Percentiles rank a stretch among this genome's conserved stretches.
Conservation (phyloP, 2,797 vertebrate genomes). For the Epinephelus malabaricus region DNA sequence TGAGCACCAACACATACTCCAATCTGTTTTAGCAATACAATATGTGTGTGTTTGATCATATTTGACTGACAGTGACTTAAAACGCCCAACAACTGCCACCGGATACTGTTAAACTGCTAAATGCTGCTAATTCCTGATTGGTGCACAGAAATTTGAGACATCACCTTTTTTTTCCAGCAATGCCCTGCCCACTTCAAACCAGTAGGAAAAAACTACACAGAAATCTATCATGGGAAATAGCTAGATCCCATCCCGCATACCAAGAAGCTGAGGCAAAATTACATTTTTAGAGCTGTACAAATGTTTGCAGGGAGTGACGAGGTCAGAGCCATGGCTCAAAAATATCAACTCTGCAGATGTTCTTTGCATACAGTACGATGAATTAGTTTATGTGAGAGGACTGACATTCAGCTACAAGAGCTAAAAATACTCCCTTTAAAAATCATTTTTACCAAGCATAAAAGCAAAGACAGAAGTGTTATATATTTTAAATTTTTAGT, state of each 20-base stretch:
- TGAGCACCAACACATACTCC: no score
- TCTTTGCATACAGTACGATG: neutral
- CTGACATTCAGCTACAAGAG: neutral
- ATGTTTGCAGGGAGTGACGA: neutral
- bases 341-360: neutral
- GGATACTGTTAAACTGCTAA: neutral
- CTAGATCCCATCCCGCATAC: neutral
- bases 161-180: neutral
- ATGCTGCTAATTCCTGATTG: neutral
- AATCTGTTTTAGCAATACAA: no score
- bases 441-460: no score
- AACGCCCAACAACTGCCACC: neutral
- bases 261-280: neutral
- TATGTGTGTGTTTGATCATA: neutral
- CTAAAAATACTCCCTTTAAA: neutral
- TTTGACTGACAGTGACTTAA: neutral
- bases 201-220: neutral
- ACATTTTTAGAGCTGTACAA: neutral
- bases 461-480: no score
- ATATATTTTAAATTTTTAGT: neutral
- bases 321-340: constrained; percentile 6
- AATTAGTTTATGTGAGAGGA: neutral
- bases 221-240: constrained; percentile 1
- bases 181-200: neutral
- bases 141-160: neutral